Conservation (phyloP, 1,140 invertebrate species). For the Chelonus insularis region DNA sequence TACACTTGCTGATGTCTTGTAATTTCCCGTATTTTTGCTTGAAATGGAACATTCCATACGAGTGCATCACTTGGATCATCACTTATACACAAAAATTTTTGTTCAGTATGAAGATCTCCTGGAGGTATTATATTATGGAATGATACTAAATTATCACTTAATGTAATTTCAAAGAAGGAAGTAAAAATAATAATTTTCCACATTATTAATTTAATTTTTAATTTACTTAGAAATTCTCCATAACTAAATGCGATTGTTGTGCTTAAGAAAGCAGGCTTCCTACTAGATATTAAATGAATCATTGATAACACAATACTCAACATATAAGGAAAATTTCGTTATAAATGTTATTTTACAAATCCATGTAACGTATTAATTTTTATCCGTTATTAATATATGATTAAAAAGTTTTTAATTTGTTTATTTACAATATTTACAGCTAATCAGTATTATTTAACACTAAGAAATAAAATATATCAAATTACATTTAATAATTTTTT, state of each 20-base stretch:
- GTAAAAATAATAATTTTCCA: not conserved
- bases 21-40: not conserved
- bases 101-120: not conserved
- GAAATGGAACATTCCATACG: constrained; percentile 18
- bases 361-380: too few relatives aligned
- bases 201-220: too few relatives aligned
- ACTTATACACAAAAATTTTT: constrained; percentile 6
- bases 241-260: not conserved
- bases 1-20: too few relatives aligned
- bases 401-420: too few relatives aligned
- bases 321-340: too few relatives aligned
- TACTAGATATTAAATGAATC: constrained; percentile 6
- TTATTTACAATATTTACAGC: too few relatives aligned
- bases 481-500: too few relatives aligned
- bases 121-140: not conserved
- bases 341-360: too few relatives aligned
- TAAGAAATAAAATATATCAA: too few relatives aligned
- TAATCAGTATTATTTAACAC: too few relatives aligned
- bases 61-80: constrained; percentile 9
- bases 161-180: not conserved
- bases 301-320: constrained; percentile 7
- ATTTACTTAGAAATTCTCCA: not conserved
- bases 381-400: too few relatives aligned
- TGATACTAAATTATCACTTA: too few relatives aligned
- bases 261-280: not conserved